Evolutionary conservation across 2,113 vertebrate genomes (phyloP), one percentile per base, ranked within the genome.

Genomic region (Esox niger): DNA sequence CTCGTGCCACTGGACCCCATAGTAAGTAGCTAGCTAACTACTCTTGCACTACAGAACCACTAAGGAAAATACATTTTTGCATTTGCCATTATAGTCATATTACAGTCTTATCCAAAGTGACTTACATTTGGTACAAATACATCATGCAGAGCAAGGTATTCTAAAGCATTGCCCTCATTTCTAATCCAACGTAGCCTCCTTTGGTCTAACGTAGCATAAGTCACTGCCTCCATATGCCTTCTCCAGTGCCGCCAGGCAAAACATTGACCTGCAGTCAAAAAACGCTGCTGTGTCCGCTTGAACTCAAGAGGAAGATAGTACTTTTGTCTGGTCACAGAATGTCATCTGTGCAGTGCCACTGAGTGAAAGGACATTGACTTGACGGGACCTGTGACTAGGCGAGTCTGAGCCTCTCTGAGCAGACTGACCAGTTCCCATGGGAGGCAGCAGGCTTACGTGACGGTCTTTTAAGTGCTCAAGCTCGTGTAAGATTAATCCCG

Each of bases 381-480:
- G 49, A 67, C 67, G 38, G 58, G 58, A 15, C 25, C 33, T 61
- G 58, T 29, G 47, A 66, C 46, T 55, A 4, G 21, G 6, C 20
- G 38, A 43, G 38, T 27, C 68, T 35, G 29, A 54, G 47, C 55
- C 60, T 62, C 70, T 59, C 57, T n/a, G 49, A 64, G 54, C 32
- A 38, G 29, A 57, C 43, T 60, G 49, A 68, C 23, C 29, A 29
- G 6, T 46, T 26, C 62, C 69, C 70, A 73, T 4, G 54, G 54
- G 77, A 76, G 63, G 29, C 13, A 13, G 17, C 58, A 26, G 49
- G 67, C 66, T 72, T 52, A 73, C 31, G 33, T 21, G 23, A 69
- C 31, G 23, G 30, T 62, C 62, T 73, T 76, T 69, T 69, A 79
- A 76, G 77, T 76, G 73, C 73, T 64, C 59, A 20, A 71, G 57